phyloP scores from a whole-genome alignment of 1,140 invertebrate species.

The Chlorops oryzae region DNA sequence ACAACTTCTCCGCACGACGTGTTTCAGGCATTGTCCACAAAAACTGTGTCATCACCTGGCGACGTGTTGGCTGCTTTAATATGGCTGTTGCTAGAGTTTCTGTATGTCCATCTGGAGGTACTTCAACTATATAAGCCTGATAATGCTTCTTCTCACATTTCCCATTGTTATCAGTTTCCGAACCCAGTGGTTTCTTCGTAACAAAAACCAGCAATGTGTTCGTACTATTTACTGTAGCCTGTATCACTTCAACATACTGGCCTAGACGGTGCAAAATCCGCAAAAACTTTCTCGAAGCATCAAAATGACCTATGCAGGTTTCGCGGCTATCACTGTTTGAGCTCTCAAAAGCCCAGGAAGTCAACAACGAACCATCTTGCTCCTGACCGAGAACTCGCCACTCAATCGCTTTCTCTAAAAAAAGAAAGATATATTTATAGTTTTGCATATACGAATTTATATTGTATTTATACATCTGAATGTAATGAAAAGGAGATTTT shows the following conservation, averaged over 20 bases:
- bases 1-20: slow-evolving; percentile 52
- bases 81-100: slow-evolving; percentile 50
- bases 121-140: slow-evolving; percentile 56
- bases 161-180: no score
- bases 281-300: slow-evolving; percentile 53
- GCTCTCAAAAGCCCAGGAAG: slow-evolving; percentile 61
- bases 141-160: slow-evolving; percentile 49
- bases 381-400: slow-evolving; percentile 73
- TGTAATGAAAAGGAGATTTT: background rate
- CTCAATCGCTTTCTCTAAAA: slow-evolving; percentile 57
- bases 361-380: slow-evolving; percentile 61
- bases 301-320: slow-evolving; percentile 35
- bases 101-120: slow-evolving; percentile 49
- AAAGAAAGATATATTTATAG: slow-evolving; percentile 16
- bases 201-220: slow-evolving; percentile 62
- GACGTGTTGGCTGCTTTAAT: slow-evolving; percentile 45
- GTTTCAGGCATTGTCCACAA: slow-evolving; percentile 65
- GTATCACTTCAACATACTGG: slow-evolving; percentile 60
- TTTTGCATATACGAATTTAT: background rate
- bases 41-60: slow-evolving; percentile 73
- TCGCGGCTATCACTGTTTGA: slow-evolving; percentile 38
- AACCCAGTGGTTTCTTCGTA: slow-evolving; percentile 50
- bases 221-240: slow-evolving; percentile 68
- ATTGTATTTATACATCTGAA: background rate
- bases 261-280: slow-evolving; percentile 59